Conservation (phyloP, 2,888 invertebrate genomes). For the Hypomecis atomaria region DNA sequence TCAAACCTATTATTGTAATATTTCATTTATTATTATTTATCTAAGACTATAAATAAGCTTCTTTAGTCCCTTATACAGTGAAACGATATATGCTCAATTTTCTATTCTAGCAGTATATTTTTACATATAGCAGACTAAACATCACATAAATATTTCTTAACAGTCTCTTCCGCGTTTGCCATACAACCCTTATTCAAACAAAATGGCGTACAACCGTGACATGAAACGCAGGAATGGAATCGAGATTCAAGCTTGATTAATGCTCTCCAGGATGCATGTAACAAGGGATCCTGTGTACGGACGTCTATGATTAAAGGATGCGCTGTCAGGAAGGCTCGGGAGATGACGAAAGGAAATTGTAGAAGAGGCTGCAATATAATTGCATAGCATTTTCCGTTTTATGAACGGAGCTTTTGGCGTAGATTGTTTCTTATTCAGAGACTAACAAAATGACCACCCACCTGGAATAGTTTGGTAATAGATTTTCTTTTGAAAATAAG, state of each 20-base stretch:
- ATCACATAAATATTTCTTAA: conserved; percentile 7
- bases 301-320: conserved; percentile 39
- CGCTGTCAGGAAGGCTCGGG: conserved; percentile 41
- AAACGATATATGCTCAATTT: no score
- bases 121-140: conserved; percentile 3
- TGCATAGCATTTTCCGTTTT: background rate
- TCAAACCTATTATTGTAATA: no score
- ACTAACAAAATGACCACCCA: no score
- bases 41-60: no score
- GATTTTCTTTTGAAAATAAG: no score
- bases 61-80: background rate
- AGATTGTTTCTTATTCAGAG: no score
- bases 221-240: conserved; percentile 38
- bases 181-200: conserved; percentile 15
- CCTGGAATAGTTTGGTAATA: no score
- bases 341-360: conserved; percentile 25
- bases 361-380: conserved; percentile 8
- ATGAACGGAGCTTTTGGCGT: no score
- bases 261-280: conserved; percentile 39
- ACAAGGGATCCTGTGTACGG: conserved; percentile 22
- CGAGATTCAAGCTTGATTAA: conserved; percentile 42
- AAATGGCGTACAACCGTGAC: conserved; percentile 18
- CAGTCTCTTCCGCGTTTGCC: conserved; percentile 21
- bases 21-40: no score
- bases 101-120: background rate